A percentile compares a stretch with the other conserved stretches of the same genome.
Evolutionary conservation across 2,113 vertebrate genomes (phyloP).

Genomic region (Paracanthobrama guichenoti): DNA sequence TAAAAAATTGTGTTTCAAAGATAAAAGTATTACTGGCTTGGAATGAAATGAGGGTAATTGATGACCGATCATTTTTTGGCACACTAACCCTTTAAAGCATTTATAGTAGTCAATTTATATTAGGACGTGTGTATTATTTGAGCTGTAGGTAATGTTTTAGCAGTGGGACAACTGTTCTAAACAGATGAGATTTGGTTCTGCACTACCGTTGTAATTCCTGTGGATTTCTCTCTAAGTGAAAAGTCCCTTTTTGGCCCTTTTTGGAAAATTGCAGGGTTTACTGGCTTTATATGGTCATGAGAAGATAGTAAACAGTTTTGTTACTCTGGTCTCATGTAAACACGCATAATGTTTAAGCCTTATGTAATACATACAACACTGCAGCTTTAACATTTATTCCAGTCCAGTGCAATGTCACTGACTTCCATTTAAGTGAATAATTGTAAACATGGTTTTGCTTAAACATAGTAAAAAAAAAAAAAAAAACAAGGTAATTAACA

Average conservation of each 20-base stretch:
- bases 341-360: neutral
- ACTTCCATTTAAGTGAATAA: constrained; percentile 7
- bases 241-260: neutral
- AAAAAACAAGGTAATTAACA: neutral
- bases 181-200: neutral
- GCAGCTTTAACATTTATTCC: neutral
- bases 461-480: neutral
- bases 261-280: neutral
- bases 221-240: neutral
- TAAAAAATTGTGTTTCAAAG: no score
- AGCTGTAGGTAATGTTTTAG: neutral
- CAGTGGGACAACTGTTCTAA: neutral
- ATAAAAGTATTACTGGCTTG: no score
- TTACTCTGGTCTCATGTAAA: constrained; percentile 4
- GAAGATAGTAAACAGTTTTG: constrained; percentile 4
- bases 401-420: neutral
- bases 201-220: neutral
- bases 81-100: neutral
- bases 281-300: constrained; percentile 11
- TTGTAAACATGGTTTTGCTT: neutral
- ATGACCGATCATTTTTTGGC: no score
- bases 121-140: neutral
- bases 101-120: neutral
- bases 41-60: no score
- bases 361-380: neutral